Percentiles rank a stretch among this genome's conserved stretches.
These are phyloP conservation scores for Diglossa cyanea DNA, from an alignment of 2,797 vertebrate genomes.

Conservation along the genomic window DNA sequence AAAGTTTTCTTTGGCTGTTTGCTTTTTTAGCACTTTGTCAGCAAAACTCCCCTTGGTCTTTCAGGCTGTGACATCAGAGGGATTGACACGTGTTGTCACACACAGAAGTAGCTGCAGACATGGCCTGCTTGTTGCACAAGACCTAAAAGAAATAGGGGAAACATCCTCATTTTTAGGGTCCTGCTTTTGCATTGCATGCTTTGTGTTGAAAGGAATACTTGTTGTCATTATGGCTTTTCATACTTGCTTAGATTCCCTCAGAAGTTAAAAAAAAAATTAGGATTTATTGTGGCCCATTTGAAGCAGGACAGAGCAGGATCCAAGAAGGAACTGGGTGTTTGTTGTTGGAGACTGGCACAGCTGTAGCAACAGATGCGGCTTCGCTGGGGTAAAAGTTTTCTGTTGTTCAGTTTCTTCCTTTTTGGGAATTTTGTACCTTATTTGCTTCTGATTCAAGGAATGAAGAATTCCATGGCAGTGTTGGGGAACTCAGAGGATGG, in stretches of 20 bases:
- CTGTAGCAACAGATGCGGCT: conserved; percentile 5
- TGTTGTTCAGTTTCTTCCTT: neutral
- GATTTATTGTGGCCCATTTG: neutral
- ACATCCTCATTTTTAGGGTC: neutral
- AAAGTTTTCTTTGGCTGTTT: neutral
- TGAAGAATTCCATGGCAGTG: neutral
- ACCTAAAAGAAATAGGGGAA: neutral
- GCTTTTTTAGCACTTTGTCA: neutral
- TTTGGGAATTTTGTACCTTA: conserved; percentile 1
- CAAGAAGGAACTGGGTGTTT: neutral
- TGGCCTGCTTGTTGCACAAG: neutral
- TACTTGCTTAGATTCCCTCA: neutral
- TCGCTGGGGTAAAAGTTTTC: neutral
- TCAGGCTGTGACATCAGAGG: neutral
- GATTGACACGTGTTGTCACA: fast-evolving
- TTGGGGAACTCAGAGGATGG: neutral
- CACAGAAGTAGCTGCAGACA: neutral
- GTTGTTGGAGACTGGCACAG: neutral
- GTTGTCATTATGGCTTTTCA: neutral
- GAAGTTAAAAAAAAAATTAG: fast-evolving
- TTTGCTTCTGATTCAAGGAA: neutral
- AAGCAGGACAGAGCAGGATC: neutral
- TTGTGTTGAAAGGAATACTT: neutral
- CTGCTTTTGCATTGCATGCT: neutral
- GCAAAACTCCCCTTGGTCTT: neutral